Evolutionary conservation across 1,140 invertebrate species (phyloP), one percentile per base, ranked within the genome.

Genomic region (Plectrocnemia conspersa): DNA sequence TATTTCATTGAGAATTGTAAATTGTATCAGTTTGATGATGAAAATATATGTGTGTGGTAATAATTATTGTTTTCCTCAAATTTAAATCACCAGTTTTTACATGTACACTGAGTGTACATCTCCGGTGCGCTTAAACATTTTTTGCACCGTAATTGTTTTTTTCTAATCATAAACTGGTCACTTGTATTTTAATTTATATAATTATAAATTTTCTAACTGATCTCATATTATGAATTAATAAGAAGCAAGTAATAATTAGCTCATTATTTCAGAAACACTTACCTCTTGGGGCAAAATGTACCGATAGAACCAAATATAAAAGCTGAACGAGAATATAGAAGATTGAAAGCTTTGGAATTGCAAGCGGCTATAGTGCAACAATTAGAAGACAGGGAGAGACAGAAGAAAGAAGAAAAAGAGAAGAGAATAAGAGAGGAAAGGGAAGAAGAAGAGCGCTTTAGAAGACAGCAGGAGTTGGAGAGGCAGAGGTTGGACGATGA

Each of bases 291-390:
- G 33, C 84, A 88, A 70, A 87, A 86, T 66, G 77, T 82, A 23
- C 82, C 80, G n/a, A 64, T 85, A 32, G 83, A 86, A 63, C 77
- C 82, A 2, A 76, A 80, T 58, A 76, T 83, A 49, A 69, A 83
- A 54, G 80, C 82, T 10, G 82, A 86, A 68, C 71, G 83, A 45
- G 84, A 88, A 69, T 72, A 72, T 48, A 82, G 78, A 65, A 71
- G 85, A 32, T 78, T 84, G 50, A 82, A 84, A 67, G 85, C 85
- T 10, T 62, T 85, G 56, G 83, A 85, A 64, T 74, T 86, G 47
- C 85, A 88, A 65, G 80, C 79, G 32, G 84, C 83, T 9, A 86
- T 89, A 56, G 77, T 83, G 55, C 77, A 79, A 64, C 86, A 89
- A 64, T 69, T 88, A 25, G 83, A 86, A 66, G 85, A 86, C 64